A percentile compares a stretch with the other conserved stretches of the same genome.
These are phyloP conservation scores for Physella acuta DNA, from an alignment of 1,140 invertebrate species.

Conservation along the genomic window DNA sequence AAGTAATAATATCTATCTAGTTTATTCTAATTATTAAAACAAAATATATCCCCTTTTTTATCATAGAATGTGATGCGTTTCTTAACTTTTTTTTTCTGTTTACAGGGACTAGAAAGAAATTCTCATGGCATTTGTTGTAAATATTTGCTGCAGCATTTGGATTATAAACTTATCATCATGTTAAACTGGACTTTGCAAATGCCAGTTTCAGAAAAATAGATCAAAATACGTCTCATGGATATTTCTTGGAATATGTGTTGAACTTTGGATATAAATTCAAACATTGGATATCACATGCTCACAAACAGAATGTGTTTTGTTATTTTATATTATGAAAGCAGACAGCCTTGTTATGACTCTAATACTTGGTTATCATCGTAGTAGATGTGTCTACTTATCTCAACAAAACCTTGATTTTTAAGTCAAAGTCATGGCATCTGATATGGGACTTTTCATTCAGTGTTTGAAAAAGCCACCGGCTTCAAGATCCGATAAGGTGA, in stretches of 20 bases:
- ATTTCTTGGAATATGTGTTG: neutral
- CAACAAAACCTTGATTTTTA: neutral
- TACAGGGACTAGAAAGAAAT: no score
- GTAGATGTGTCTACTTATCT: neutral
- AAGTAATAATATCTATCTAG: no score
- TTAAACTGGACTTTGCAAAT: neutral
- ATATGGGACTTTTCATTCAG: constrained; percentile 37
- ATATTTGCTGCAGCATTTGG: no score
- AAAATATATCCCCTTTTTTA: no score
- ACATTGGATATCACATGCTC: neutral
- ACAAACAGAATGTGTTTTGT: constrained; percentile 18
- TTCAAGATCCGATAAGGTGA: constrained; percentile 40
- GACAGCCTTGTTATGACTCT: neutral
- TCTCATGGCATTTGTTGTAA: no score
- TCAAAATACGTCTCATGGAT: neutral
- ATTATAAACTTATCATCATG: no score
- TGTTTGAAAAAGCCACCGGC: constrained; percentile 42
- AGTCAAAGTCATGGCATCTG: constrained; percentile 23
- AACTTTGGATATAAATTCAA: neutral
- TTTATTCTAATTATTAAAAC: no score
- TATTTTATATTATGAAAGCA: constrained; percentile 15
- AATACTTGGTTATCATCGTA: neutral
- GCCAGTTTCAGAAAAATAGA: neutral
- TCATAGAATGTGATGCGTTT: no score
- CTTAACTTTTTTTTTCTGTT: no score